These are phyloP conservation scores for Hymenopus coronatus DNA, from an alignment of 2,888 invertebrate genomes.

Conservation along the genomic window DNA sequence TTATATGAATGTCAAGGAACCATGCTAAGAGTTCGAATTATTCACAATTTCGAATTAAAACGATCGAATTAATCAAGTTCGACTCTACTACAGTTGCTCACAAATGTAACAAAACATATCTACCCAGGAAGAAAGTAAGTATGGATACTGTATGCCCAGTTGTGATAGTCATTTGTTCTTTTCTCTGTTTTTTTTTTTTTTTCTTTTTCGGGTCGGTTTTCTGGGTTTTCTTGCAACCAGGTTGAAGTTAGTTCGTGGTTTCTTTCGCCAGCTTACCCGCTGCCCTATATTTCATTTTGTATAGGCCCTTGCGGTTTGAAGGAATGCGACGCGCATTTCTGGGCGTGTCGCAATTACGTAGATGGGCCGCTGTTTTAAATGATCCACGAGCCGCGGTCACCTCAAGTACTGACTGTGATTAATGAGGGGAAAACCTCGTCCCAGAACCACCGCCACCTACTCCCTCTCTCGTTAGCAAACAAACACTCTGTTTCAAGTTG, in stretches of 20 bases:
- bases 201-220: not conserved
- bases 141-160: too few relatives aligned
- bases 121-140: too few relatives aligned
- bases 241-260: not conserved
- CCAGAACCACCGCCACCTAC: not conserved
- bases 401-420: constrained; percentile 23
- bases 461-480: not conserved
- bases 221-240: not conserved
- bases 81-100: too few relatives aligned
- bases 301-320: not conserved
- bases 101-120: too few relatives aligned
- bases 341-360: constrained; percentile 15
- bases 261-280: not conserved
- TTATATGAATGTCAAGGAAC: too few relatives aligned
- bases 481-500: not conserved
- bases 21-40: too few relatives aligned
- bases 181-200: too few relatives aligned
- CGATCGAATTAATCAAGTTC: too few relatives aligned
- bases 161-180: too few relatives aligned
- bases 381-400: constrained; percentile 23
- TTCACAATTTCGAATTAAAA: too few relatives aligned
- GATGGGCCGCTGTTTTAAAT: constrained; percentile 22
- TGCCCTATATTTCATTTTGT: not conserved
- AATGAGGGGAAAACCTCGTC: not conserved
- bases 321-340: not conserved